Conservation (phyloP, 2,797 vertebrate genomes). For the Rhinatrema bivittatum region DNA sequence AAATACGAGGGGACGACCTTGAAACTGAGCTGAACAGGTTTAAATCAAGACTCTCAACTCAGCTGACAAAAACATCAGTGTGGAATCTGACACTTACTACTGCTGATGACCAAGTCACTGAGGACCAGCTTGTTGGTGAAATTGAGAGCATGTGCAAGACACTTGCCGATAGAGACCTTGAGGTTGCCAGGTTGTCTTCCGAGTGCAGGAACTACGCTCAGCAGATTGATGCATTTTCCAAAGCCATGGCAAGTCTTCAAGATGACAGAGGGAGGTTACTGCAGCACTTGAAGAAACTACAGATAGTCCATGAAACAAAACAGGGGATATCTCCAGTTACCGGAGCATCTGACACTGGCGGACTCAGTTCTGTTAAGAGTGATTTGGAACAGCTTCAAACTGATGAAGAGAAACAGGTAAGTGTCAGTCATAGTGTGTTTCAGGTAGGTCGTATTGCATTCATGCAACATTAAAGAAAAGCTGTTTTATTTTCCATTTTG, state of each 20-base stretch:
- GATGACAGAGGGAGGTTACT: slow-evolving; percentile 72
- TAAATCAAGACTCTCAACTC: slow-evolving; percentile 42
- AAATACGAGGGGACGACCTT: slow-evolving; percentile 40
- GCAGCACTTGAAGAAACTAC: slow-evolving; percentile 57
- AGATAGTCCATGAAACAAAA: slow-evolving; percentile 43
- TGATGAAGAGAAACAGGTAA: slow-evolving; percentile 54
- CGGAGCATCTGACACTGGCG: slow-evolving; percentile 19
- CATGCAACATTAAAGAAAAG: too few relatives aligned
- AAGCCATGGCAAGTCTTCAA: slow-evolving; percentile 79
- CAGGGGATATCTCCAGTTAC: slow-evolving; percentile 32
- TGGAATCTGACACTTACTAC: slow-evolving; percentile 33
- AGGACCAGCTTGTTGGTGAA: slow-evolving; percentile 43
- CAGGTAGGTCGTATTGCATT: too few relatives aligned
- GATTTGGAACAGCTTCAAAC: slow-evolving; percentile 29
- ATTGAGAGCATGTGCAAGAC: slow-evolving; percentile 53
- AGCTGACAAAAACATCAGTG: slow-evolving; percentile 52
- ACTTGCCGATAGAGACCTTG: slow-evolving; percentile 47
- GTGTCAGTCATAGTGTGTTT: too few relatives aligned
- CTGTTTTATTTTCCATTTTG: too few relatives aligned
- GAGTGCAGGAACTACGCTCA: slow-evolving; percentile 52
- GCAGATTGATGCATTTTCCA: slow-evolving; percentile 73
- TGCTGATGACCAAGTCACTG: slow-evolving; percentile 41
- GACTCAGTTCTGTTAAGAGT: slow-evolving; percentile 36
- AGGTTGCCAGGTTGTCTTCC: slow-evolving; percentile 48
- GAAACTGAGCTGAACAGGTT: slow-evolving; percentile 50